Evolutionary conservation across 2,888 invertebrate genomes (phyloP).

Genomic region (Stenodema calcarata): DNA sequence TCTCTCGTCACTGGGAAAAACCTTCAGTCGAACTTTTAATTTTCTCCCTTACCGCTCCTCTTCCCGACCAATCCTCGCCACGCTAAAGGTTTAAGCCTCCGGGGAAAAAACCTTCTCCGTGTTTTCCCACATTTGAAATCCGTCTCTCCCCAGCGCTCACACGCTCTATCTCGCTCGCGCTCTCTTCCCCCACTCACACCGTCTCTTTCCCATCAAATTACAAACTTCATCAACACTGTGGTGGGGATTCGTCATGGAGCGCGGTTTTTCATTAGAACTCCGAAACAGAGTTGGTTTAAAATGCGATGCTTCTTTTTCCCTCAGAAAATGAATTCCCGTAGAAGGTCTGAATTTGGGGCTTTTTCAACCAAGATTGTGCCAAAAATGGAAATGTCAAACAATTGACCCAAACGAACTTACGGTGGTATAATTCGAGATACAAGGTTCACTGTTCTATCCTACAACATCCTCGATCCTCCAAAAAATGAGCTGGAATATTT

Average conservation of each 20-base stretch:
- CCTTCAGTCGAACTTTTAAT: not conserved
- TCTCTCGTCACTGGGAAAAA: not conserved
- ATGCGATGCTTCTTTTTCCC: not conserved
- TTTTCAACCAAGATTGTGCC: no score
- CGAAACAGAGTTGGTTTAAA: not conserved
- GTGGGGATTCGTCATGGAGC: not conserved
- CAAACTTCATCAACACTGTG: not conserved
- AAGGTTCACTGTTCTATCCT: no score
- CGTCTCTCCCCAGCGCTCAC: not conserved
- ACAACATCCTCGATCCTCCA: no score
- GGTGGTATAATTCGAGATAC: no score
- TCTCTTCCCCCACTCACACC: not conserved
- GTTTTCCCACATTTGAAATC: not conserved
- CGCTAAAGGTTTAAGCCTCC: not conserved
- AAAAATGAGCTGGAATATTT: no score
- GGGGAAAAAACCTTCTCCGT: not conserved
- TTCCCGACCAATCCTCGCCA: not conserved
- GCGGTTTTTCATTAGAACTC: not conserved
- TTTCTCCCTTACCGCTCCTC: not conserved
- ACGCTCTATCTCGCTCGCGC: not conserved
- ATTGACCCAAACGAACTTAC: no score
- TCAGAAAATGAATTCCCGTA: not conserved
- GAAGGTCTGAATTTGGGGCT: no score
- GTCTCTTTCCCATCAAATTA: not conserved
- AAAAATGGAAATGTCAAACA: no score